phyloP scores from a whole-genome alignment of 2,797 vertebrate species.

The Odontamblyopus lacepedii region DNA sequence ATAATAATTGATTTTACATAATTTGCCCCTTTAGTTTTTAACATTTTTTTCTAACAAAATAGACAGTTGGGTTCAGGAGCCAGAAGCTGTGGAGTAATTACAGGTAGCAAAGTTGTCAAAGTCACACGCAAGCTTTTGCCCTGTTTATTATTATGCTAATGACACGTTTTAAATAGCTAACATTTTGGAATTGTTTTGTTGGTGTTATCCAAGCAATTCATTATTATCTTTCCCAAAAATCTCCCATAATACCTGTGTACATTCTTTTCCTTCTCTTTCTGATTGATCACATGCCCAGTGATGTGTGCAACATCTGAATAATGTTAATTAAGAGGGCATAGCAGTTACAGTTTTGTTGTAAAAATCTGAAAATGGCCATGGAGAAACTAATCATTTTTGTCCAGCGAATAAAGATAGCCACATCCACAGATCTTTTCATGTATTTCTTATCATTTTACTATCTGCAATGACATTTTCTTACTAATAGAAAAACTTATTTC shows the following conservation, averaged over 20 bases:
- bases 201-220: background rate
- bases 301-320: too few species aligned
- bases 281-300: background rate
- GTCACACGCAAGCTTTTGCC: background rate
- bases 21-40: conserved; percentile 25
- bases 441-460: background rate
- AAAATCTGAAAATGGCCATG: background rate
- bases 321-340: background rate
- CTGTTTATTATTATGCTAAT: conserved; percentile 5
- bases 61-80: conserved; percentile 39
- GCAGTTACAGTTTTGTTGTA: background rate
- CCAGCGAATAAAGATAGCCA: background rate
- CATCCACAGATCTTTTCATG: background rate
- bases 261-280: background rate
- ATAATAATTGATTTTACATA: too few species aligned
- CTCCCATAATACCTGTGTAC: background rate
- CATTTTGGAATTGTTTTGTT: background rate
- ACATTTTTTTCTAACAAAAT: conserved; percentile 22
- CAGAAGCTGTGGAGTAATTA: conserved; percentile 54
- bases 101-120: conserved; percentile 42
- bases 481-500: too few species aligned
- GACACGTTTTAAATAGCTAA: background rate
- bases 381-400: background rate
- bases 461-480: too few species aligned
- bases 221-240: background rate